A percentile compares a stretch with the other conserved stretches of the same genome.
These are phyloP conservation scores for Macquaria australasica DNA, from an alignment of 2,113 vertebrate species.

Conservation along the genomic window DNA sequence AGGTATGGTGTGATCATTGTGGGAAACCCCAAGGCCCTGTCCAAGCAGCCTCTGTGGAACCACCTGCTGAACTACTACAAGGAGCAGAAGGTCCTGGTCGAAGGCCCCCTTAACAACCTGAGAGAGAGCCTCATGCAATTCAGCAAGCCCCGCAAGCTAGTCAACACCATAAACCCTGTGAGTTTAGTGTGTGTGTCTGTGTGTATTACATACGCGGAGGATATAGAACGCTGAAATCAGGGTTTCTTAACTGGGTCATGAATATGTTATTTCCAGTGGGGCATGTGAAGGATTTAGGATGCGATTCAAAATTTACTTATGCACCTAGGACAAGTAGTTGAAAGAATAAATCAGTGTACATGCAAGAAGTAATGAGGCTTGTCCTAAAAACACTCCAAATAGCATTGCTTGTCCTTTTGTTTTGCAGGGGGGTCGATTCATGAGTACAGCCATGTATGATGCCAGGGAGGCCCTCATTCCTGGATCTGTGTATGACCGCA, in stretches of 20 bases:
- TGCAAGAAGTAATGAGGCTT: not conserved
- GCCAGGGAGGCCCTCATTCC: constrained; percentile 95
- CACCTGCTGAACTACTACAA: constrained; percentile 97
- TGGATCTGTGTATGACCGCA: constrained; percentile 94
- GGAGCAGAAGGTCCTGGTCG: constrained; percentile 96
- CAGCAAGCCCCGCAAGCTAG: constrained; percentile 95
- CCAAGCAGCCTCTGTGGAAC: constrained; percentile 97
- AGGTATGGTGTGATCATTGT: constrained; percentile 97
- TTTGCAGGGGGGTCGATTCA: constrained; percentile 93
- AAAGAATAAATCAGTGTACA: constrained; percentile 10
- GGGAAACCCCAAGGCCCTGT: constrained; percentile 94
- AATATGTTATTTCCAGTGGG: not conserved
- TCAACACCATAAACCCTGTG: constrained; percentile 96
- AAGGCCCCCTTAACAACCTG: constrained; percentile 94
- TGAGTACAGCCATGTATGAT: constrained; percentile 98
- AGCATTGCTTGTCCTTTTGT: not conserved
- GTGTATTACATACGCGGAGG: not conserved
- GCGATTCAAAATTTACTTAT: not conserved
- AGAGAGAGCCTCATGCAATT: constrained; percentile 97
- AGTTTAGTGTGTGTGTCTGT: constrained; percentile 60
- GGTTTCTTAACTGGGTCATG: constrained; percentile 23
- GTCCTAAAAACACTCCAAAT: constrained; percentile 12
- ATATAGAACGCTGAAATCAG: not conserved
- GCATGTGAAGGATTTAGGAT: not conserved
- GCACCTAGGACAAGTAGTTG: not conserved